Evolutionary conservation across 2,113 vertebrate genomes (phyloP).

Genomic region (Otolemur garnettii): DNA sequence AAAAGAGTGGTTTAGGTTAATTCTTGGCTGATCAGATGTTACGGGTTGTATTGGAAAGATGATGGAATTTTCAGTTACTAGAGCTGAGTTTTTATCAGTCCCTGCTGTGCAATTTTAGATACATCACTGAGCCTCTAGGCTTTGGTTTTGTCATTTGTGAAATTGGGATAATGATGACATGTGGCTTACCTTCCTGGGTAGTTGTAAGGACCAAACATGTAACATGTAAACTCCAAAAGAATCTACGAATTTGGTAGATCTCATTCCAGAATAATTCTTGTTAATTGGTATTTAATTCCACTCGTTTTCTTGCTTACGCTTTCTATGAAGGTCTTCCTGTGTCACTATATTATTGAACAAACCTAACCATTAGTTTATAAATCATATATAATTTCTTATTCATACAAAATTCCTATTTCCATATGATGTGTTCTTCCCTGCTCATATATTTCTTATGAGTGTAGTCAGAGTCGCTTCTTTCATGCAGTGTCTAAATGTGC

Average conservation of each 20-base stretch:
- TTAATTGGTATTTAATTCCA: constrained; percentile 1
- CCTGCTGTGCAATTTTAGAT: not conserved
- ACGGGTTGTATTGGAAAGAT: not conserved
- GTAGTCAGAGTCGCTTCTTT: constrained; percentile 49
- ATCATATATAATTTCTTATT: not conserved
- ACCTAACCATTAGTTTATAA: not conserved
- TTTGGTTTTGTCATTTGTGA: constrained; percentile 21
- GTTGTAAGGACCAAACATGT: not conserved
- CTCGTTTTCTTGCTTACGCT: not conserved
- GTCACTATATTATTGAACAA: not conserved
- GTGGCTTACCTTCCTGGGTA: not conserved
- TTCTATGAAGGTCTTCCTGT: not conserved
- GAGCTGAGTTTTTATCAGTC: constrained; percentile 18
- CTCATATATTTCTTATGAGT: constrained; percentile 31
- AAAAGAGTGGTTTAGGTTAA: not conserved
- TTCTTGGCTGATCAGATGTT: not conserved
- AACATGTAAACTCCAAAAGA: not conserved
- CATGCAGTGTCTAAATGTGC: constrained; percentile 34
- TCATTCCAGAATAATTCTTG: not conserved
- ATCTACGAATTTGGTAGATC: not conserved
- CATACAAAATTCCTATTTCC: constrained; percentile 48
- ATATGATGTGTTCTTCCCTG: not conserved
- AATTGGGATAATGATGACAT: not conserved
- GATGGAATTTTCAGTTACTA: constrained; percentile 11
- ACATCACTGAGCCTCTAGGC: not conserved